Base-by-base conservation (phyloP, 2,888 invertebrate genomes). In the Mythimna impura region DNA sequence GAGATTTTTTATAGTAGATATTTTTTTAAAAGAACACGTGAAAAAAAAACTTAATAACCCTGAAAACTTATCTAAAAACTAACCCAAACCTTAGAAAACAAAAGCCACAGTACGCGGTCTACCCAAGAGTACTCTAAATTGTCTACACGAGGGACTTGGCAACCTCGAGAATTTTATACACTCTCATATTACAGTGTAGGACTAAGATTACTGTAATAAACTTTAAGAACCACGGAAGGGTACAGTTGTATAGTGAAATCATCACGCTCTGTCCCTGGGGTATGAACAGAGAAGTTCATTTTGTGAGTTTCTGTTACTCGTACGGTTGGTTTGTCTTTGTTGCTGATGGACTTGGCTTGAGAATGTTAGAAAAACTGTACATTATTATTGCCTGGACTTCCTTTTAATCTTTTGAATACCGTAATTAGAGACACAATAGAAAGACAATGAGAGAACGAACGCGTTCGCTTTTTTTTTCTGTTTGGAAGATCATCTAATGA, bases 181-280 rank as follows among this genome's bases (percentile, higher is more conserved):
- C 75, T 76, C 83, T 75, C 83, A 79, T 80, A 81, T 78, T 76
- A 76, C 73, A 67, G 43, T 72, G 74, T 75, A 40, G 71, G 74
- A 68, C 76, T 54, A 80, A 83, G 82, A 85, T 85, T 83, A 82
- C 85, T 79, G 71, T 69, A 74, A 85, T 85, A 85, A 85, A 85
- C 77, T 83, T 83, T 66, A 71, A 80, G 83, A 82, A 76, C 73
- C 65, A 34, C 71, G 34, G 70, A 76, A 82, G 76, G 78, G 70
- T 76, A 78, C 65, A 76, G 82, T 78, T 75, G 78, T 83, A 64
- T 81, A 77, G 77, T 84, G 73, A 74, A 78, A 84, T 82, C 84
- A 79, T 84, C 82, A 78, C 78, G 78, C 71, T 34, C n/a, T 34
- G 34, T 78, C 84, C 70, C 84, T 58, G 20, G 67, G 74, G 84